Evolutionary conservation across 2,888 invertebrate species (phyloP).

Genomic region (Pristionchus fissidentatus): DNA sequence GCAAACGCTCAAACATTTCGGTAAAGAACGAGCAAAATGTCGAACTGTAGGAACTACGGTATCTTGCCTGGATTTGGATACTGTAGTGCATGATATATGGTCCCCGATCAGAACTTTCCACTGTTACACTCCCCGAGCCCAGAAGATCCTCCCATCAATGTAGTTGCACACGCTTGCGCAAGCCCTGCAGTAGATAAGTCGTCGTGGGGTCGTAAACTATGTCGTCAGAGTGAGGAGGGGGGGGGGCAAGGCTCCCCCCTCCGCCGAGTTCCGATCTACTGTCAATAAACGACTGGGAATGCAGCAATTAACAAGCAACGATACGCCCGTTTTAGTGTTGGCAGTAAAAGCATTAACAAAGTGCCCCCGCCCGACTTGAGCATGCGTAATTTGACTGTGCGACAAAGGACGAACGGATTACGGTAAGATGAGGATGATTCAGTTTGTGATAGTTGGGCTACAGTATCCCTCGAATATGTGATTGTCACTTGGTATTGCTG

Average conservation of each 20-base stretch:
- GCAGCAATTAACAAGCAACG: constrained; percentile 36
- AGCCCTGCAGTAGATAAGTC: constrained; percentile 3
- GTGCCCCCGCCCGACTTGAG: constrained; percentile 27
- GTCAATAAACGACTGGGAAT: constrained; percentile 41
- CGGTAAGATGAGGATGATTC: not conserved
- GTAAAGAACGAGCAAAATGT: too few species aligned
- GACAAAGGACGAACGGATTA: not conserved
- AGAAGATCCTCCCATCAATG: not conserved
- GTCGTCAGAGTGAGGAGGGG: constrained; percentile 1
- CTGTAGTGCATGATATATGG: too few species aligned
- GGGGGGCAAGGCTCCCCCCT: not conserved
- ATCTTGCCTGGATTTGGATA: too few species aligned
- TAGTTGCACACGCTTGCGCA: constrained; percentile 43
- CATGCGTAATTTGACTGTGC: not conserved
- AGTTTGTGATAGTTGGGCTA: not conserved
- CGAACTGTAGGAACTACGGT: too few species aligned
- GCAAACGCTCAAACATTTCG: too few species aligned
- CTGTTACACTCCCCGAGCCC: constrained; percentile 15
- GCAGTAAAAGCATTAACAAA: constrained; percentile 35
- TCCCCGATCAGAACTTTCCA: too few species aligned
- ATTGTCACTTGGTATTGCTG: not conserved
- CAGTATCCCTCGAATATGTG: not conserved
- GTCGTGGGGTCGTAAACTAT: constrained; percentile 10
- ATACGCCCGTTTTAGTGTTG: not conserved
- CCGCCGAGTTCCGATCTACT: constrained; percentile 22